Evolutionary conservation across 2,888 invertebrate species (phyloP).

Genomic region (Cecidostiba fungosa): DNA sequence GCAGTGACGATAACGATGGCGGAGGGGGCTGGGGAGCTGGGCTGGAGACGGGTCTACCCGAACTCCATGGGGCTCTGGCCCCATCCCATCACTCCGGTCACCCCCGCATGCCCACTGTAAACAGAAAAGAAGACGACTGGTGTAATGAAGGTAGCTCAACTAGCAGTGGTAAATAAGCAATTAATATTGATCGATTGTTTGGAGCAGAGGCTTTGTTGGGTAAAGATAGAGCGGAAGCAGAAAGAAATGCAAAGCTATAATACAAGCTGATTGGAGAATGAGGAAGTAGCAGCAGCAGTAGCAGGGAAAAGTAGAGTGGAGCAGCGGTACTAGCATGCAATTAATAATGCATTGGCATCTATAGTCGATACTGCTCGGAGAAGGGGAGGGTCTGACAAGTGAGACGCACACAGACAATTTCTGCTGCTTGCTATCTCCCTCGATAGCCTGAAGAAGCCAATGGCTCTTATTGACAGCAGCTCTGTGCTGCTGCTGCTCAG

Average conservation of each 20-base stretch:
- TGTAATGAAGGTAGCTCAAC: neutral
- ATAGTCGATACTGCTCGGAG: conserved; percentile 33
- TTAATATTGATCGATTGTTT: conserved; percentile 8
- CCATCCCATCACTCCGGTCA: conserved; percentile 92
- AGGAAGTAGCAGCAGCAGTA: conserved; percentile 25
- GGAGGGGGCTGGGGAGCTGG: conserved; percentile 87
- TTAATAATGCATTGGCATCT: conserved; percentile 56
- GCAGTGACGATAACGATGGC: conserved; percentile 80
- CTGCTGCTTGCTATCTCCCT: neutral
- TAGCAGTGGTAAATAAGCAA: neutral
- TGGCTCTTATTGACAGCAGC: conserved; percentile 23
- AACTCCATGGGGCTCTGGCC: conserved; percentile 93
- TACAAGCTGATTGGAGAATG: neutral
- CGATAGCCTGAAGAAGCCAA: conserved; percentile 5
- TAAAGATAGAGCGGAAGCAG: neutral
- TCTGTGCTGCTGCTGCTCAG: neutral
- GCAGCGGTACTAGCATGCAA: conserved; percentile 33
- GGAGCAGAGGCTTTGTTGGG: neutral
- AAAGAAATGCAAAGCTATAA: conserved; percentile 29
- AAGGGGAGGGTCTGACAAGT: neutral
- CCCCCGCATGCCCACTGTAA: conserved; percentile 86
- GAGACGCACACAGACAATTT: conserved; percentile 17
- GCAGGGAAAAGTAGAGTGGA: conserved; percentile 42
- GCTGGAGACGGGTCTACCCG: conserved; percentile 89
- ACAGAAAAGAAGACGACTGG: conserved; percentile 59